Evolutionary conservation across 2,888 invertebrate genomes (phyloP), one percentile per base, ranked within the genome.

Genomic region (Anthophora plumipes): DNA sequence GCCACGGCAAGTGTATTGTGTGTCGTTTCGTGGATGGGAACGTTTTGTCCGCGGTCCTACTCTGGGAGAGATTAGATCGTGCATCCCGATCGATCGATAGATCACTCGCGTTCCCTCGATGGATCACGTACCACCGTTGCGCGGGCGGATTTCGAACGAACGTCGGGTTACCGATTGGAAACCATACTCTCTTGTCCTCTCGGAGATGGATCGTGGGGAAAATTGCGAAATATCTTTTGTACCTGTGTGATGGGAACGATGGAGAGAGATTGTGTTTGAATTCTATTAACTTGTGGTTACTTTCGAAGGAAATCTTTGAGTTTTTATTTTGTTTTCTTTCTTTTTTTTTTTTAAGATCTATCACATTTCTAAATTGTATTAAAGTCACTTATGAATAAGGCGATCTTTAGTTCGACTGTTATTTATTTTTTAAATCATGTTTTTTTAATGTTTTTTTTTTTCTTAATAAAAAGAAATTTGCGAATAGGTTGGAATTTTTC

Each of bases 51-150:
- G 60, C 57, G 76, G 70, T 39, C 59, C 78, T 68, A 71, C 54
- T 57, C 48, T 57, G 25, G 43, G 72, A 61, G 52, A 77, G 87
- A 87, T 83, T 87, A 67, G 73, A 83, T 88, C 86, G 81, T 86
- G 88, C 79, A 77, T 80, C 77, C 25, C 61, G 71, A 80, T 75
- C 68, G 63, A 46, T 76, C 78, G 74, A 84, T 80, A 83, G 77
- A 84, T 83, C 83, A 73, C 57, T 70, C 67, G 48, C 48, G 41
- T 43, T 50, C 61, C 63, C 78, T 80, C 66, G 76, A 87, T 85
- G 74, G 85, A 80, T 86, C 87, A 81, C 79, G 86, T 85, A 76
- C 31, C 70, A 55, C 73, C 68, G 77, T 68, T 72, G 69, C 69
- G 55, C 54, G 37, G 69, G 82, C 57, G 72, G 66, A 74, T 83